These are phyloP conservation scores for Luperina nickerlii DNA, from an alignment of 2,888 invertebrate species.

Conservation along the genomic window DNA sequence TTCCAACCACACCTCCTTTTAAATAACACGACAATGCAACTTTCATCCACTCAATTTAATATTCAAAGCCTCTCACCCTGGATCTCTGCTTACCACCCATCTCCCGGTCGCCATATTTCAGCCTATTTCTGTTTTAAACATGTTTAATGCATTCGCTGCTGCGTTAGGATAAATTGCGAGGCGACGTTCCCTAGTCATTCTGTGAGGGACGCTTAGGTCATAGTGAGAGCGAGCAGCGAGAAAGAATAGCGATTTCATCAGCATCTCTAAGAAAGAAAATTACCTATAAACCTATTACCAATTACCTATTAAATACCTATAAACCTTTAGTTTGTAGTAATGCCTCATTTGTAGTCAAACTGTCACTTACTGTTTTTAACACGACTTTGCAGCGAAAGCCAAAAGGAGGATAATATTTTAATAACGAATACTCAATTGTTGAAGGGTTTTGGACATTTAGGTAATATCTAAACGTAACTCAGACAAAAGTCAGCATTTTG, in stretches of 20 bases:
- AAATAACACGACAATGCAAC: not conserved
- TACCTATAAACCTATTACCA: no score
- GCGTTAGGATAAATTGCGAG: constrained; percentile 57
- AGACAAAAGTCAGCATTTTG: no score
- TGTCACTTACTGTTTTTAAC: no score
- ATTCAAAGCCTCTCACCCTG: constrained; percentile 16
- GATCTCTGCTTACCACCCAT: constrained; percentile 14
- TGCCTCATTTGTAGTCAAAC: no score
- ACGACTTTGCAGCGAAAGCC: no score
- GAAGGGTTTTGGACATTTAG: no score
- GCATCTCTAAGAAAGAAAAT: no score
- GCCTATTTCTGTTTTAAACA: constrained; percentile 48
- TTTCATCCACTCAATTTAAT: not conserved
- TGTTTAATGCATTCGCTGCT: constrained; percentile 60
- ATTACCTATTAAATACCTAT: no score
- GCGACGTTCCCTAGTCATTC: constrained; percentile 25
- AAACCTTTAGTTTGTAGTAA: no score
- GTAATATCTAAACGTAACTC: no score
- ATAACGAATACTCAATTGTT: no score
- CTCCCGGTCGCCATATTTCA: constrained; percentile 23
- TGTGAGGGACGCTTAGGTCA: constrained; percentile 6
- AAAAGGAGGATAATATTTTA: no score
- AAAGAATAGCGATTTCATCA: not conserved
- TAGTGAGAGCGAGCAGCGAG: constrained; percentile 32
- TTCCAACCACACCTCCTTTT: not conserved